phyloP scores from a whole-genome alignment of 92 coral and sea anemone genomes.

The Porites evermanni region DNA sequence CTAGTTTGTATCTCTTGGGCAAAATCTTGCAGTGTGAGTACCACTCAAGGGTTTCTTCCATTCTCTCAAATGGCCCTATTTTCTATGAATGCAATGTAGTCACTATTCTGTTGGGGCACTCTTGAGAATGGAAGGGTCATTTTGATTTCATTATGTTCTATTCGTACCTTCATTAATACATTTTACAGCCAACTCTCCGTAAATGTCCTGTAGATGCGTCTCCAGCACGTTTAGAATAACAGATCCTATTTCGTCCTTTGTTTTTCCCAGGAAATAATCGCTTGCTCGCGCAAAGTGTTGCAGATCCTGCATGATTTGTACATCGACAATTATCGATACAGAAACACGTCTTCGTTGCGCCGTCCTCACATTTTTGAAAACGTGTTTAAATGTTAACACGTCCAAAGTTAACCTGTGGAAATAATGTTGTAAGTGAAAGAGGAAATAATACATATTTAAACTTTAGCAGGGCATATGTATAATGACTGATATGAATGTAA shows the following conservation, averaged over 20 bases:
- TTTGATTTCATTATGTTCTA: background rate
- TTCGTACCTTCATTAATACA: constrained; percentile 34
- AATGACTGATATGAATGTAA: no score
- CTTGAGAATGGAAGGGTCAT: no score
- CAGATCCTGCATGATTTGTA: constrained; percentile 58
- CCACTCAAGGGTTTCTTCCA: no score
- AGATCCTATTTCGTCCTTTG: constrained; percentile 31
- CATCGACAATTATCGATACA: constrained; percentile 26
- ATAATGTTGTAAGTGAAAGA: background rate
- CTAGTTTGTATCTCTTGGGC: no score
- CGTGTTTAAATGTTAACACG: constrained; percentile 29
- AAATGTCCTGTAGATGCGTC: constrained; percentile 40
- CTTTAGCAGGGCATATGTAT: no score
- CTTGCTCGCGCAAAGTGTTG: constrained; percentile 42
- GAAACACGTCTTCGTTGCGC: constrained; percentile 16
- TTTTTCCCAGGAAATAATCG: constrained; percentile 47
- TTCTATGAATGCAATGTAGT: no score
- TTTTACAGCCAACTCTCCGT: background rate
- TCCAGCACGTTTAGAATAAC: constrained; percentile 39
- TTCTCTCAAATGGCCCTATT: no score
- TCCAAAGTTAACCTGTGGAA: constrained; percentile 46
- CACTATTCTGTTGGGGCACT: no score
- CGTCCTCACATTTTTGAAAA: constrained; percentile 39
- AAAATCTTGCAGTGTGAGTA: no score
- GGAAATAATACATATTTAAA: background rate